Evolutionary conservation across 2,888 invertebrate genomes (phyloP), one percentile per base, ranked within the genome.

Genomic region (Drosophila falleni): DNA sequence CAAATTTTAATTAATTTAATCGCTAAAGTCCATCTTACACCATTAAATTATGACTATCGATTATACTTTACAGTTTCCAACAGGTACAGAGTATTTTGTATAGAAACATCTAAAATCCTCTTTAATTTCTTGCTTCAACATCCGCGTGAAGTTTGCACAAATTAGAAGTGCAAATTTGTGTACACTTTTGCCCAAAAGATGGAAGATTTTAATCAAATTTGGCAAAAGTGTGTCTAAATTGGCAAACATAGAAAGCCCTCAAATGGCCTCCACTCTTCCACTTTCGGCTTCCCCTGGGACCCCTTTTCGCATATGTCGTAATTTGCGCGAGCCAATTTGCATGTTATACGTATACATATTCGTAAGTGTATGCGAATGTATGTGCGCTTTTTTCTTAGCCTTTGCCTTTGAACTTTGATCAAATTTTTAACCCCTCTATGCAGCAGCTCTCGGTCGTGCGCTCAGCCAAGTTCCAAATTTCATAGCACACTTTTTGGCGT

Each of bases 211-310:
- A 86, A 88, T 88, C 85, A 86, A 86, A 88, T 86, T 88, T 88
- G 87, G 74, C 81, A 84, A 56, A 86, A 86, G 81, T 88, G 89
- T 85, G 81, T 88, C 83, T 80, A 88, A 85, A 85, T 88, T 85
- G 84, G 84, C 87, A 86, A 70, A 66, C 68, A 69, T 72, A 47
- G 69, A 63, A 61, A 41, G 56, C 44, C 60, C 67, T 66, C 54
- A 50, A 73, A 66, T 61, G 54, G 19, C 47, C 50, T 44, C 39
- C 26, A 26, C 15, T n/a, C 15, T n/a, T 8, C 53, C 54, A 47
- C 51, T 11, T 16, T 19, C 15, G 23, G 15, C 9, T 16, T 33
- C 33, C 37, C 46, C 35, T 6, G 79, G 72, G 75, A 61, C 31
- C 35, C 39, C 39, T 65, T 65, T 56, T 58, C 75, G 71, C 79